A percentile compares a stretch with the other conserved stretches of the same genome.
Evolutionary conservation across 2,888 invertebrate genomes (phyloP).

Genomic region (Philaethria dido): DNA sequence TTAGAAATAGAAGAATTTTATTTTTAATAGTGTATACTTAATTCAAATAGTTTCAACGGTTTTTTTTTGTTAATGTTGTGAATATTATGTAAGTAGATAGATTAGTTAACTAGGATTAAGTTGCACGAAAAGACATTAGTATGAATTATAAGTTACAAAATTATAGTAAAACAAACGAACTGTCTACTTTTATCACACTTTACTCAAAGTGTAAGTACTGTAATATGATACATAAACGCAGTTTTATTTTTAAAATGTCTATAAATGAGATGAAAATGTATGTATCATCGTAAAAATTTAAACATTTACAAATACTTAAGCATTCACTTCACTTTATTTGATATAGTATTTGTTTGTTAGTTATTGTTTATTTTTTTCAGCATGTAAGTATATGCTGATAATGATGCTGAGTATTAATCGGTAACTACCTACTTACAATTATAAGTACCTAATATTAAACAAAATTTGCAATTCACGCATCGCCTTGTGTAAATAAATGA

Average conservation of each 20-base stretch:
- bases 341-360: slow-evolving; percentile 17
- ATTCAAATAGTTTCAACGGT: not conserved
- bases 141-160: slow-evolving; percentile 53
- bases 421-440: slow-evolving; percentile 43
- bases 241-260: not conserved
- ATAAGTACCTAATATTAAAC: slow-evolving; percentile 24
- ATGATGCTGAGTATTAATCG: slow-evolving; percentile 30
- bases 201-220: no score
- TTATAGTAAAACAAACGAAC: not conserved
- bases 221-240: not conserved
- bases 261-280: slow-evolving; percentile 5
- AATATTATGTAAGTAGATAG: slow-evolving; percentile 35
- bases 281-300: no score
- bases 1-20: slow-evolving; percentile 2
- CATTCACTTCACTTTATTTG: slow-evolving; percentile 21
- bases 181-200: slow-evolving; percentile 3
- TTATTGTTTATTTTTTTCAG: no score
- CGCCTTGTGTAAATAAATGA: slow-evolving; percentile 60
- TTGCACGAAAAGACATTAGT: slow-evolving; percentile 79
- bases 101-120: slow-evolving; percentile 40
- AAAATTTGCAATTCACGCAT: slow-evolving; percentile 43
- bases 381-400: no score
- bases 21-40: not conserved
- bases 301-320: not conserved
- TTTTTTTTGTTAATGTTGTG: slow-evolving; percentile 11